phyloP scores from a whole-genome alignment of 2,113 vertebrate species.

The Hemibates koningsi region DNA sequence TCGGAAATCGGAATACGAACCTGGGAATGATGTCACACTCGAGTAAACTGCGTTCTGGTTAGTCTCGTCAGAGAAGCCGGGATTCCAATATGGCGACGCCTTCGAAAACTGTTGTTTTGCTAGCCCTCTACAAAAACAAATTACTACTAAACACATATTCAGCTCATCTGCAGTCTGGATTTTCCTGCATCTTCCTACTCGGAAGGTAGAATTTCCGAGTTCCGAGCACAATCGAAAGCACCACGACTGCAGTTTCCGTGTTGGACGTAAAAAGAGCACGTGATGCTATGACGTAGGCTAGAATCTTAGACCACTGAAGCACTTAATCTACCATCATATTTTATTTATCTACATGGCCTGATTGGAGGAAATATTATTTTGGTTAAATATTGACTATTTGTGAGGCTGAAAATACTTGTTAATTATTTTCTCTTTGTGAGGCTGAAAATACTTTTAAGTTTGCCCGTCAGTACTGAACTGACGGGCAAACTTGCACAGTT shows the following conservation, averaged over 20 bases:
- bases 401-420: not conserved
- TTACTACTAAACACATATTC: not conserved
- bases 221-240: not conserved
- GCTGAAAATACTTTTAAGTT: not conserved
- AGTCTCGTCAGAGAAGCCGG: not conserved
- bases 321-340: not conserved
- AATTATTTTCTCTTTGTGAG: not conserved
- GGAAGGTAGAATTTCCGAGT: not conserved
- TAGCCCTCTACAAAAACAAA: not conserved
- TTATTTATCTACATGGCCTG: not conserved
- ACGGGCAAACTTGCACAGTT: not conserved
- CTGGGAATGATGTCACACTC: not conserved
- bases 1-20: not conserved
- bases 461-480: too few relatives aligned
- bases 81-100: not conserved
- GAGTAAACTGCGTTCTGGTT: not conserved
- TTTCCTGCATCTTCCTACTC: too few relatives aligned
- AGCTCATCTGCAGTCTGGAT: not conserved
- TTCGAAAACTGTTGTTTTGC: not conserved
- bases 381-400: not conserved
- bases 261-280: not conserved
- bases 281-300: not conserved
- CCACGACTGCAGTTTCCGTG: not conserved
- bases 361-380: not conserved
- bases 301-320: not conserved